These are phyloP conservation scores for Eufriesea mexicana DNA, from an alignment of 1,140 invertebrate genomes.

Conservation along the genomic window DNA sequence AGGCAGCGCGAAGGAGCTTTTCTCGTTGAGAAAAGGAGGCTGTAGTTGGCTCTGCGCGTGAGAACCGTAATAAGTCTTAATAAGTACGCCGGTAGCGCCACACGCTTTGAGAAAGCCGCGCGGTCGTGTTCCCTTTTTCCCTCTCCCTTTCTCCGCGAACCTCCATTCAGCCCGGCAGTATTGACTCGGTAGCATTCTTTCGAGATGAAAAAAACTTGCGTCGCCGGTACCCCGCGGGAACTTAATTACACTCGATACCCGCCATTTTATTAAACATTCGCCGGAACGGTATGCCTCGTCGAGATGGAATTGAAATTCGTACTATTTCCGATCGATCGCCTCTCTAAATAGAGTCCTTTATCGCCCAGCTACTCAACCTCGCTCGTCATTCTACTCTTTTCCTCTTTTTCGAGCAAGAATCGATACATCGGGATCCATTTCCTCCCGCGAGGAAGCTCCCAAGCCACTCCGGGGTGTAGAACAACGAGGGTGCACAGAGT, in stretches of 20 bases:
- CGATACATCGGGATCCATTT: too few relatives aligned
- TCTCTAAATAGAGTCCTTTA: too few relatives aligned
- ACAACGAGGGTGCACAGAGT: too few relatives aligned
- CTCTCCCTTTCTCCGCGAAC: background rate
- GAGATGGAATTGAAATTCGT: background rate
- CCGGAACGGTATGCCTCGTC: background rate
- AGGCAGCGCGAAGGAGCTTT: conserved; percentile 45
- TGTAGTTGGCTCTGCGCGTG: conserved; percentile 48
- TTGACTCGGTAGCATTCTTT: background rate
- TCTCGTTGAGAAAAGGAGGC: conserved; percentile 47
- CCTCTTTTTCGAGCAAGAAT: too few relatives aligned
- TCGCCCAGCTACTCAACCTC: too few relatives aligned
- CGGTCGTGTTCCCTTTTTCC: background rate
- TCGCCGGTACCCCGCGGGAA: conserved; percentile 34
- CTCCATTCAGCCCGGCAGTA: background rate
- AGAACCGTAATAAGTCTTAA: conserved; percentile 66
- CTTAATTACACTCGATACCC: conserved; percentile 1
- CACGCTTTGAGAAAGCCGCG: conserved; percentile 37
- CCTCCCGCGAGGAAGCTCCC: too few relatives aligned
- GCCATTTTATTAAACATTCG: background rate
- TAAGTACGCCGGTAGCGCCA: conserved; percentile 51
- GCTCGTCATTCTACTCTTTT: too few relatives aligned
- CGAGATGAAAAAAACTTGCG: background rate
- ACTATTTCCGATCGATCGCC: too few relatives aligned
- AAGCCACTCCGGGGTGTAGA: too few relatives aligned